phyloP scores from a whole-genome alignment of 1,140 invertebrate genomes.

The Diorhabda sublineata region DNA sequence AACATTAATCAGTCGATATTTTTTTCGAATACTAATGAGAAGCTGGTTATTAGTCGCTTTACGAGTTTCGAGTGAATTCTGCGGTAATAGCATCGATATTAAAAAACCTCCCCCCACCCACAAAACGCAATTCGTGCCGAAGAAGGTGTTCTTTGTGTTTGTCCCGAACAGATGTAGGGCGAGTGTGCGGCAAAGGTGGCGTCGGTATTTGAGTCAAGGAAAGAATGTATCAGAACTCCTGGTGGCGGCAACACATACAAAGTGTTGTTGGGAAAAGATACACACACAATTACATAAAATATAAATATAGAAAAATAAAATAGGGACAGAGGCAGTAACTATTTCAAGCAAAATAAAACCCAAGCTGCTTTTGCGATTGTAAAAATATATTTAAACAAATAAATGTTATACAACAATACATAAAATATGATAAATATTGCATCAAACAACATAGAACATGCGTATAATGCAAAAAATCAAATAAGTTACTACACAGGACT shows the following conservation, averaged over 20 bases:
- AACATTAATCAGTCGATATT: no score
- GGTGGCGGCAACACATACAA: conserved; percentile 41
- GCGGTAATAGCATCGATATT: neutral
- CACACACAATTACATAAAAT: conserved; percentile 27
- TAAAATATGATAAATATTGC: conserved; percentile 49
- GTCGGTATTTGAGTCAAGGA: conserved; percentile 21
- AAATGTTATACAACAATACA: conserved; percentile 47
- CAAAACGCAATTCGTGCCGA: conserved; percentile 7
- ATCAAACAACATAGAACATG: conserved; percentile 48
- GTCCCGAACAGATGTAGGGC: conserved; percentile 12
- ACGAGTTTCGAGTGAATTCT: no score
- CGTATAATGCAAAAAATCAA: conserved; percentile 43
- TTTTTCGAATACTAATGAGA: no score
- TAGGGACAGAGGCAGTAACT: conserved; percentile 25
- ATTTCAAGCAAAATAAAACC: conserved; percentile 47
- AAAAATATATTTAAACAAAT: conserved; percentile 51
- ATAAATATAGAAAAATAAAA: neutral
- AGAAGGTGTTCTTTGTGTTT: conserved; percentile 20
- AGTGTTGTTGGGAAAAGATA: conserved; percentile 32
- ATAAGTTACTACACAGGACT: conserved; percentile 44
- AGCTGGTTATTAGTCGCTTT: no score
- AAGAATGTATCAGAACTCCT: conserved; percentile 24
- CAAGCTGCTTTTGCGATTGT: conserved; percentile 47
- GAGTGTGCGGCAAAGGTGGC: conserved; percentile 34
- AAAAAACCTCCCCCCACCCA: neutral